Evolutionary conservation across 2,797 vertebrate species (phyloP).

Genomic region (Allobates femoralis): DNA sequence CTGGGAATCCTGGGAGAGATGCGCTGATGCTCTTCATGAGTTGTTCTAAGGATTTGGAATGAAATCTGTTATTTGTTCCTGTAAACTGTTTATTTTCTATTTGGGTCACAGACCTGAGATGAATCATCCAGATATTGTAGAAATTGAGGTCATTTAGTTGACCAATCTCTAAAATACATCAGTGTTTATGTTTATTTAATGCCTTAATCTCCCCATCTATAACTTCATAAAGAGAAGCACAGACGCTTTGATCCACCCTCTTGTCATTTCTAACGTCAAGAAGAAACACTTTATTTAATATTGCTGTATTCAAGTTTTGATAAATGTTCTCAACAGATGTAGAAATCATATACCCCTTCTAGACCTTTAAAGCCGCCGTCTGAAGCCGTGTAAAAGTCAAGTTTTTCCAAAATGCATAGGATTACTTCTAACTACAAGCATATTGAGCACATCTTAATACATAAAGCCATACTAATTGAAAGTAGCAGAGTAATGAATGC

Average conservation of each 20-base stretch:
- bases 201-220: not conserved
- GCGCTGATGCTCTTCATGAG: conserved; percentile 18
- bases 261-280: conserved; percentile 10
- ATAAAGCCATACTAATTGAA: not conserved
- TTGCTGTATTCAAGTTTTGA: not conserved
- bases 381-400: not conserved
- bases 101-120: conserved; percentile 34
- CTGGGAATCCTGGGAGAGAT: conserved; percentile 30
- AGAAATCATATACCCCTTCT: not conserved
- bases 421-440: not conserved
- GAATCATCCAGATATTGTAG: not conserved
- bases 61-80: conserved; percentile 38
- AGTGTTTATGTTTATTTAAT: not conserved
- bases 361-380: not conserved
- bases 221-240: conserved; percentile 1
- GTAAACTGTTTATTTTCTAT: conserved; percentile 29
- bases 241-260: not conserved
- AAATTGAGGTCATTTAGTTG: conserved; percentile 17
- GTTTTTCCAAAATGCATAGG: not conserved
- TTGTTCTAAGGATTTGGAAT: conserved; percentile 22
- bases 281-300: conserved; percentile 31
- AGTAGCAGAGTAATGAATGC: not conserved
- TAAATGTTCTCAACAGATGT: not conserved
- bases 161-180: conserved; percentile 13
- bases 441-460: not conserved